Base-by-base conservation (phyloP, 2,888 invertebrate species). In the Ectemnius cavifrons region DNA sequence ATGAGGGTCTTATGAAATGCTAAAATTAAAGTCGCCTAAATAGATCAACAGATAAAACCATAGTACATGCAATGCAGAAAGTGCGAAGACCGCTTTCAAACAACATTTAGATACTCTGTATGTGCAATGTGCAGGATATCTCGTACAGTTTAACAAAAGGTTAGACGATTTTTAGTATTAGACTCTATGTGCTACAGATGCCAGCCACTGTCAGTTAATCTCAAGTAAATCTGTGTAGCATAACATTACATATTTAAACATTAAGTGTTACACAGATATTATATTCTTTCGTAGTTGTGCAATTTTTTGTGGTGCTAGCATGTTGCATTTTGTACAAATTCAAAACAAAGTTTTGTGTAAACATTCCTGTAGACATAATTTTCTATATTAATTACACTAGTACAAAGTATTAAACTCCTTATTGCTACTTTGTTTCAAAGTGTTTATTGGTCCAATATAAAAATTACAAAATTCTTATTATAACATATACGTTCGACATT, bases 61-160 rank as follows among this genome's bases (percentile, higher is more conserved):
- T 66, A 69, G 16, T 67, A 49, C 27, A 59, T 64, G 8, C 45
- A 13, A 20, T 46, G 45, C 46, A 63, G 47, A 64, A 61, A 28
- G 52, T 47, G 18, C 16, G 67, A 76, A 67, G 11, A 49, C 70
- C 46, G 61, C 62, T 64, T 64, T 64, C 71, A 14, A 64, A 27
- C 57, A 57, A 71, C 47, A 75, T 67, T 64, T 65, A 63, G 59
- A 16, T 75, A 75, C 69, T 49, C 23, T 66, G 59, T 56, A 61
- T 70, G 70, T 47, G 59, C 63, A 60, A 71, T 67, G 67, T 61
- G 62, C 71, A 56, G 60, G 71, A 76, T 76, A 76, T 76, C 76
- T 75, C 37, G 66, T 76, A 62, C 70, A 71, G 52, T 75, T 71
- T 58, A 61, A n/a, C 64, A 67, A 61, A 67, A 76, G 76, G 76